Evolutionary conservation across 2,797 vertebrate species (phyloP).

Genomic region (Galaxias olidus): DNA sequence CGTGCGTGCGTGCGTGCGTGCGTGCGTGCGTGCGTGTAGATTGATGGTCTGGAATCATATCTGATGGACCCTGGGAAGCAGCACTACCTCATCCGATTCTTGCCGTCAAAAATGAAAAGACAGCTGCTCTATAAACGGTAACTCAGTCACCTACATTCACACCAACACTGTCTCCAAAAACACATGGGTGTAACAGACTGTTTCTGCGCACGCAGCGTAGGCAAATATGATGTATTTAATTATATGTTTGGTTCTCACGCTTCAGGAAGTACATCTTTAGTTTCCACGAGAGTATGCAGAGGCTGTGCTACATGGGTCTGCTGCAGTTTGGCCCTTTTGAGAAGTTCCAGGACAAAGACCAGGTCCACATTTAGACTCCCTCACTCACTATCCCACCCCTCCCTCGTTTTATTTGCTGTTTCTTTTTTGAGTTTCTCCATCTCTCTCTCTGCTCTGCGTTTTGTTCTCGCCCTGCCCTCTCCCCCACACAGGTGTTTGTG

Average conservation of each 20-base stretch:
- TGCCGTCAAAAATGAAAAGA: slow-evolving; percentile 82
- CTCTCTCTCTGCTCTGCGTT: not conserved
- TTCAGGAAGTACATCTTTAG: slow-evolving; percentile 88
- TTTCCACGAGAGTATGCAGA: slow-evolving; percentile 87
- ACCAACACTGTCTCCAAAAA: not conserved
- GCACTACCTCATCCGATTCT: slow-evolving; percentile 81
- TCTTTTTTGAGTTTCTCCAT: not conserved
- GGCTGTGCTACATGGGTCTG: slow-evolving; percentile 91
- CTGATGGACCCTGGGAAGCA: slow-evolving; percentile 88
- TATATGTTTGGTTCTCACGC: not conserved
- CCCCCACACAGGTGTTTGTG: slow-evolving; percentile 80
- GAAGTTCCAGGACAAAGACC: slow-evolving; percentile 95
- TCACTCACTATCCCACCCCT: no score
- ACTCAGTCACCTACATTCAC: slow-evolving; percentile 23
- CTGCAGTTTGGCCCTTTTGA: slow-evolving; percentile 89
- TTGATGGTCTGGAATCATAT: slow-evolving; percentile 87
- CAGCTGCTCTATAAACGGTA: slow-evolving; percentile 91
- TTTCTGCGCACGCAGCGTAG: no score
- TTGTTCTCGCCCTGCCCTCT: not conserved
- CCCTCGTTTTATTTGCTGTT: no score
- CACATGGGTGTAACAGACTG: not conserved
- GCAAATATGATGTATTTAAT: not conserved
- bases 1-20: slow-evolving; percentile 7
- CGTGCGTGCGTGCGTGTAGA: slow-evolving; percentile 61
- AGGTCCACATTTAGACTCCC: slow-evolving; percentile 71